phyloP scores from a whole-genome alignment of 2,797 vertebrate genomes.

The Anas georgica region DNA sequence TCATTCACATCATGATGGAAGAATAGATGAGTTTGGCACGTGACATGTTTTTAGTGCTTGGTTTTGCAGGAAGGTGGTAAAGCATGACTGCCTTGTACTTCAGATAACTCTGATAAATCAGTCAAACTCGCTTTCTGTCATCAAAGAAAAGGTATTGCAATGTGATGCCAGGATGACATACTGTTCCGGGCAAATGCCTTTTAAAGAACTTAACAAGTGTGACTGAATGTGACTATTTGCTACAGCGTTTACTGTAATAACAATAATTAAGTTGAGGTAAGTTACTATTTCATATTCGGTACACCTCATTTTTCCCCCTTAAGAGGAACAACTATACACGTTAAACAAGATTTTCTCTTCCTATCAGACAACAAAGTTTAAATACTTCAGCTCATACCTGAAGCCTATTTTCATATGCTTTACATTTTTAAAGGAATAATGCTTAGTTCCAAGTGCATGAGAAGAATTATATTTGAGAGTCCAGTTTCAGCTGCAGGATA shows the following conservation, averaged over 20 bases:
- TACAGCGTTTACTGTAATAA: not conserved
- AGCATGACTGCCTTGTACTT: conserved; percentile 1
- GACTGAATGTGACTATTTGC: not conserved
- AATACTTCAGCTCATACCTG: not conserved
- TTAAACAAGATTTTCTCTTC: not conserved
- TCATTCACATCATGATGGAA: not conserved
- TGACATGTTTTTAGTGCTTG: not conserved
- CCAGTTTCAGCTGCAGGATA: not conserved
- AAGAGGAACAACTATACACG: not conserved
- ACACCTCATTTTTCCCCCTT: not conserved
- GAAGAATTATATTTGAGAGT: not conserved
- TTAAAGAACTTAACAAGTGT: not conserved
- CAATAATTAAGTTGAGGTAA: not conserved
- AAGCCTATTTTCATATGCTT: not conserved
- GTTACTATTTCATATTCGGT: not conserved
- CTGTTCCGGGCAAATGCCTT: not conserved
- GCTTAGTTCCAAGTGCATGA: not conserved
- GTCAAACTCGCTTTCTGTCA: not conserved
- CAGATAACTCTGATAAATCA: not conserved
- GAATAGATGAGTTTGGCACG: not conserved
- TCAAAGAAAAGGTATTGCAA: not conserved
- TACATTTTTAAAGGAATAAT: not conserved
- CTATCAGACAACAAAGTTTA: not conserved
- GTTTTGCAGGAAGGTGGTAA: not conserved
- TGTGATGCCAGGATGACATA: not conserved